Base-by-base conservation (phyloP, 1,140 invertebrate species). In the Panagrolaimus sp. region DNA sequence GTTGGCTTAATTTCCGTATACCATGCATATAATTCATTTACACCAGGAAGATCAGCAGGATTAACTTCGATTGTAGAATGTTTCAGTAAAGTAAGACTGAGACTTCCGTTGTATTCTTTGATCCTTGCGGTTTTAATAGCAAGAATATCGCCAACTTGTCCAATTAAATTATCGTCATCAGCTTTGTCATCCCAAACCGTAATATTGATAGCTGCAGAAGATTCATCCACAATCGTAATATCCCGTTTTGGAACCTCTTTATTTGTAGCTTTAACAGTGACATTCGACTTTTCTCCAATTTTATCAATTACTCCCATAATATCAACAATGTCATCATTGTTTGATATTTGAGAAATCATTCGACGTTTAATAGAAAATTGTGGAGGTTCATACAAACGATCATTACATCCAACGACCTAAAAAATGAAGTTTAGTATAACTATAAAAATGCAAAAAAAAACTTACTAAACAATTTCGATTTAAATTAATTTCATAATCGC, bases 261-360 rank as follows among this genome's bases (percentile, higher is more conserved):
- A 12, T 58, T 58, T 4, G 15, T 58, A 4, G 32, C 32, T 28
- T 58, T 58, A 6, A 28, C 21, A 1, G 17, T 58, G 15, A 58
- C 17, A 2, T 21, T 58, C 4, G 17, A 12, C 21, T 26, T 58
- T 5, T 58, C 52, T n/a, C 28, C 28, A 28, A 58, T 28, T 28
- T 17, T 58, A 28, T 58, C 52, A 28, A 58, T 26, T 12, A 58
- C 52, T 21, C 52, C 52, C 12, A 58, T 58, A 28, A 58, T n/a
- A 21, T 58, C 52, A 0, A 58, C 52, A 1, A 28, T 21, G 1
- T 14, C 28, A 12, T 58, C 52, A 21, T 4, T 26, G 14, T 38
- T 7, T 38, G 7, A 38, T 2, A 38, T 38, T 38, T n/a, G n/a
- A 38, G 7, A 2, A 38, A 38, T 38, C 32, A 38, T 4, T 38